Evolutionary conservation across 1,140 invertebrate species (phyloP).

Genomic region (Euwallacea similis): DNA sequence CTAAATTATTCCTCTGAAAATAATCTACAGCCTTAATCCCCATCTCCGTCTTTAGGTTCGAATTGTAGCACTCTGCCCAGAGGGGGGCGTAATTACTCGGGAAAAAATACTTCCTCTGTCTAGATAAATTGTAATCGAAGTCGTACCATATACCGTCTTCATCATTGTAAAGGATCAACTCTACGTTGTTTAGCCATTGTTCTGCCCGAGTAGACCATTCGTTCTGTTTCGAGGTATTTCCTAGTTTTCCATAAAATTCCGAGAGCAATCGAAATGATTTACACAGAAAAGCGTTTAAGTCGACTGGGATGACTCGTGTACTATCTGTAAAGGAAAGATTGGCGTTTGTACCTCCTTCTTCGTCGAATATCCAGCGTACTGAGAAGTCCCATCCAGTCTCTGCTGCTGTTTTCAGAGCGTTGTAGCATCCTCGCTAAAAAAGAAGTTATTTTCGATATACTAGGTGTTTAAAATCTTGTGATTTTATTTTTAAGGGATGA

Average conservation of each 20-base stretch:
- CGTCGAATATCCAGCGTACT: slow-evolving; percentile 74
- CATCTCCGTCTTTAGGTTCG: slow-evolving; percentile 43
- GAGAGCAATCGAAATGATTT: slow-evolving; percentile 61
- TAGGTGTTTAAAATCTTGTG: background rate
- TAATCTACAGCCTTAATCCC: slow-evolving; percentile 57
- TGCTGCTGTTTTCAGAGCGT: slow-evolving; percentile 74
- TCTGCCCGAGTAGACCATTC: slow-evolving; percentile 50
- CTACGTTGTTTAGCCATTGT: slow-evolving; percentile 52
- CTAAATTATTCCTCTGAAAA: slow-evolving; percentile 56
- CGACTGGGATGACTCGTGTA: slow-evolving; percentile 75
- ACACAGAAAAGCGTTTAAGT: slow-evolving; percentile 80
- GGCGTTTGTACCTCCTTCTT: slow-evolving; percentile 55
- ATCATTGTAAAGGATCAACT: slow-evolving; percentile 62
- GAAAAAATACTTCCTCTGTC: slow-evolving; percentile 61
- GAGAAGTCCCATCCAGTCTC: slow-evolving; percentile 90
- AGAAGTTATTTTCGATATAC: background rate
- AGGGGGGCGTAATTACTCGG: slow-evolving; percentile 70
- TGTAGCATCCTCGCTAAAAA: slow-evolving; percentile 38
- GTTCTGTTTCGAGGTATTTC: slow-evolving; percentile 56
- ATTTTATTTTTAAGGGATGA: too few relatives aligned
- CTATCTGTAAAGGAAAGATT: slow-evolving; percentile 63
- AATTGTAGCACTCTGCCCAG: slow-evolving; percentile 58
- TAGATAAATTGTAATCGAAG: slow-evolving; percentile 57
- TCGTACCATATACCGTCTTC: slow-evolving; percentile 71
- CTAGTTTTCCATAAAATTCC: slow-evolving; percentile 57